Conservation (phyloP, 2,888 invertebrate species). For the Mycalesis mineus region DNA sequence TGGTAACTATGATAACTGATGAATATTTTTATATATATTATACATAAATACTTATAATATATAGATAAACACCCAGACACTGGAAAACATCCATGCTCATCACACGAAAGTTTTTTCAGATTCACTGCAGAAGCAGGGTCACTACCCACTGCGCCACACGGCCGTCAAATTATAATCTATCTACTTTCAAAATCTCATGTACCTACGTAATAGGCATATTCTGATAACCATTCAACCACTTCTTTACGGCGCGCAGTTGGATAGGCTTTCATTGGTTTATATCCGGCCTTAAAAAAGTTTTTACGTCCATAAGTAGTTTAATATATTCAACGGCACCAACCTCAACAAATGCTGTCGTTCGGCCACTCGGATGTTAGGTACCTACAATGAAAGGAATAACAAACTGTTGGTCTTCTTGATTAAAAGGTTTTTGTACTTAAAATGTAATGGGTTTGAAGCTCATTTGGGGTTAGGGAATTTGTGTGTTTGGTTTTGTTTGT, state of each 20-base stretch:
- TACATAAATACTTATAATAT: too few species aligned
- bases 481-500: neutral
- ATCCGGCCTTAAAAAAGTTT: neutral
- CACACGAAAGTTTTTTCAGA: too few species aligned
- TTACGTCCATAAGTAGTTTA: neutral
- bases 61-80: too few species aligned
- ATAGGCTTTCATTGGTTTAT: neutral
- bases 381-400: neutral
- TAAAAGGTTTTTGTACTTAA: neutral
- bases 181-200: too few species aligned
- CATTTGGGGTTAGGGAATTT: neutral
- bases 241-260: neutral
- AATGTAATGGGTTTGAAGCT: neutral
- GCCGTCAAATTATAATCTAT: too few species aligned
- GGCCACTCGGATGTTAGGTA: neutral
- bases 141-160: too few species aligned
- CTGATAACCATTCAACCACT: neutral
- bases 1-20: too few species aligned
- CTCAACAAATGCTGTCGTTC: neutral
- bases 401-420: neutral
- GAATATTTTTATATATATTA: too few species aligned
- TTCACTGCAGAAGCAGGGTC: too few species aligned
- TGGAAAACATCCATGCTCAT: too few species aligned
- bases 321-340: conserved; percentile 4
- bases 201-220: too few species aligned